Conservation (phyloP, 2,888 invertebrate genomes). For the Tipula unca region DNA sequence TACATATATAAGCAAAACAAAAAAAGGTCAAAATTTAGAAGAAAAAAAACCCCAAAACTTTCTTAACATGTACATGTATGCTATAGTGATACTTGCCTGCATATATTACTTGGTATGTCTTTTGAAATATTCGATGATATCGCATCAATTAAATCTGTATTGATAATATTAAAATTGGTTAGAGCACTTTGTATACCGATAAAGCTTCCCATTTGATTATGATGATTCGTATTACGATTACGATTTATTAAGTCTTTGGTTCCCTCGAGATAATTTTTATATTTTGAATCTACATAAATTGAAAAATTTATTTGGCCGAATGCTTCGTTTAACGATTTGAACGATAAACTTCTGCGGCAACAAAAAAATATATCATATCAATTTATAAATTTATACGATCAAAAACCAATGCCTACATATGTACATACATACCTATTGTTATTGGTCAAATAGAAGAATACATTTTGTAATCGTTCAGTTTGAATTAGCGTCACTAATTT, state of each 20-base stretch:
- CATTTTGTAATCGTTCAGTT: neutral
- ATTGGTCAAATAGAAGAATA: neutral
- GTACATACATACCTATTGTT: neutral
- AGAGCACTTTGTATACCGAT: neutral
- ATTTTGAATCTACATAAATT: neutral
- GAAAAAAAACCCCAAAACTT: neutral
- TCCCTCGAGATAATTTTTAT: neutral
- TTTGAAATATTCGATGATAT: neutral
- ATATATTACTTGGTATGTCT: neutral
- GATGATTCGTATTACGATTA: neutral
- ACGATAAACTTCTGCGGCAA: neutral
- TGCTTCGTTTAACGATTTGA: neutral
- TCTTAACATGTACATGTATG: neutral
- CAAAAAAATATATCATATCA: neutral
- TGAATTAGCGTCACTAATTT: conserved; percentile 10
- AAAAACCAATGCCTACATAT: neutral
- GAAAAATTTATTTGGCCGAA: neutral
- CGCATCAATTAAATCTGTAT: neutral
- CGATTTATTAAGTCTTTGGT: neutral
- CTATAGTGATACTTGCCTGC: neutral
- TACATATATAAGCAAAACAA: neutral
- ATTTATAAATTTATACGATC: neutral
- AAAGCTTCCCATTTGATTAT: neutral
- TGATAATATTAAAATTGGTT: neutral
- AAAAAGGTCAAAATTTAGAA: neutral